Base-by-base conservation (phyloP, 2,888 invertebrate genomes). In the Troglohyphantes excavatus region DNA sequence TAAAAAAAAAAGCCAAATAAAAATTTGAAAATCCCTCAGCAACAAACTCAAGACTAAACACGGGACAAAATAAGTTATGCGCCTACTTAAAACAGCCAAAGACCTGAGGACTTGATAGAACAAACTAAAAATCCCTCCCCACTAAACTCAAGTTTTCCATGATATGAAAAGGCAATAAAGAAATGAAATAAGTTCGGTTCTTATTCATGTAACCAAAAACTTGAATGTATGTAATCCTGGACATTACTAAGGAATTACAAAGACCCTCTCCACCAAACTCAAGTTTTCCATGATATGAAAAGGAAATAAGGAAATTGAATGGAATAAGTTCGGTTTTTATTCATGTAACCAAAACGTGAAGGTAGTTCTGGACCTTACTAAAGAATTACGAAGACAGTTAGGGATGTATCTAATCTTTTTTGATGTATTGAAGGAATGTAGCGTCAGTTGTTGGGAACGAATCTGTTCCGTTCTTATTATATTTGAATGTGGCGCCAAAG, bases 401-500 rank as follows among this genome's bases (percentile, higher is more conserved):
- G n/a, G 3, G 33, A 33, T 6, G 33, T 9, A 33, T 33, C 33
- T 33, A 33, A 33, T 3, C 33, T 33, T 33, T 9, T 33, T 33
- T 3, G 33, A 33, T 33, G 33, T 33, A 33, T 9, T 33, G 33
- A 33, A n/a, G 46, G 46, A 72, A 72, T 46, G 19, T 23, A 72
- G 46, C 46, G 46, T 23, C 72, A 72, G 23, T 19, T 7, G 19
- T 26, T 72, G 11, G 19, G 21, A 9, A 33, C 46, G 46, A 46
- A 46, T 46, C 2, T 9, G 26, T 46, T 72, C 72, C 17, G 26
- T 46, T 29, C 46, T 23, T 72, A 43, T 72, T 46, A 17, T n/a
- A 46, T 23, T 21, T 33, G 68, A 85, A 67, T 46, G 73, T 65
- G 46, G 67, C 84, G 75, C 75, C 75, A 73, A 81, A 68, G 75